Evolutionary conservation across 23 tunicate species (phyloP), one percentile per base, ranked within the genome.

Genomic region (Phallusia fumigata): DNA sequence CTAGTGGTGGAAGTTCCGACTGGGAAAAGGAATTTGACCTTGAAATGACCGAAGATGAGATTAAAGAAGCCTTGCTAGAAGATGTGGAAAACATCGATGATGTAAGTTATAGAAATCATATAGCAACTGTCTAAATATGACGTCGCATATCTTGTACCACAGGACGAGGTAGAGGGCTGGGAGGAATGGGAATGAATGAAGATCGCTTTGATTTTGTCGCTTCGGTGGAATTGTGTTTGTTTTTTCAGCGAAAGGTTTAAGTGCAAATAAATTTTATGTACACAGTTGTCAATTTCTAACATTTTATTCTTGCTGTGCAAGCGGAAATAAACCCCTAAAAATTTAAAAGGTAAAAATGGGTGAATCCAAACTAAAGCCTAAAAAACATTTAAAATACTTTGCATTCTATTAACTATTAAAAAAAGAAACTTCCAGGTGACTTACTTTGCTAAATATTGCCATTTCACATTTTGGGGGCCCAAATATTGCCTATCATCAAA

Each of bases 11-110:
- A 21, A 86, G 90, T 79, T 88, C 93, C 21, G 93, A 85, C 69
- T 93, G 98, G 98, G 98, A 93, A 77, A 88, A 88, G 76, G 98
- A 93, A 30, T 93, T 93, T 81, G 98, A 93, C 78, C 65, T 93
- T n/a, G 98, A 93, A 35, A 88, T 93, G 98, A 93, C 97, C 22
- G 97, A 88, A 65, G 97, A 92, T 75, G 97, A 92, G 74, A 92
- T 92, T 64, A 76, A 86, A 30, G 76, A 92, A 69, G 97, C 92
- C 8, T 83, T 92, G 34, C 79, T 80, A 52, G 90, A 91, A 76
- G 83, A 81, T 0, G 92, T 84, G 35, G 88, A 58, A 58, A 58
- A 58, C 13, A 58, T 58, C 13, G 69, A 58, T 24, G 69, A 58
- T 1, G 69, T 58, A 58, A 58, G 26, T 58, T 24, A 58, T 58